Evolutionary conservation across 1,140 invertebrate genomes (phyloP), one percentile per base, ranked within the genome.

Genomic region (Temnothorax curvispinosus): DNA sequence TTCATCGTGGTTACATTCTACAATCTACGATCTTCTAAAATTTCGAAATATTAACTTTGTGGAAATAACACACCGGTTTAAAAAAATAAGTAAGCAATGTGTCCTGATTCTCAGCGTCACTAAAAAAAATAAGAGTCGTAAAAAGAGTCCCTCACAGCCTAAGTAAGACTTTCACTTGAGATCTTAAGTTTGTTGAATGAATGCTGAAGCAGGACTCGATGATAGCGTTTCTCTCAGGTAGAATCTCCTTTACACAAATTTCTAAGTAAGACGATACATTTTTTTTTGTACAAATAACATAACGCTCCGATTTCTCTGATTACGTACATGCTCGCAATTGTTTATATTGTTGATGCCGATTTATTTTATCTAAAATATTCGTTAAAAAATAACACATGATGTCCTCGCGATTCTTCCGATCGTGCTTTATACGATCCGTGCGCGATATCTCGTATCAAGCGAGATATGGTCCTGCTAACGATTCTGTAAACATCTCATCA

Each of bases 81-180:
- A 81, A 91, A 91, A 94, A 91, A 90, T 92, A 92, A 93, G 89
- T 90, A 92, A 93, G 86, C 89, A 87, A 72, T 89, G 78, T 89
- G 88, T 88, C 58, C 84, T 81, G 84, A 90, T 88, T 90, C 56
- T 88, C 50, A 56, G 38, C 87, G 77, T 80, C 65, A 89, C 62
- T 77, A 87, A 89, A 71, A 64, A 47, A 47, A 88, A 65, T 21
- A 47, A 88, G 87, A 91, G 78, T 76, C 67, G 62, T 52, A 84
- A 85, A 88, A 87, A 88, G 64, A 91, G 91, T 93, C 90, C 90
- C 87, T 93, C 93, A 93, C 91, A 93, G 92, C 92, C 92, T 88
- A 88, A 84, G 84, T 86, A 92, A 93, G 89, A 91, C 90, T 92
- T 93, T 92, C 74, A 88, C 75, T 92, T 87, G 91, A 93, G 92